Conservation (phyloP, 2,113 vertebrate genomes). For the Corydoras maculifer region DNA sequence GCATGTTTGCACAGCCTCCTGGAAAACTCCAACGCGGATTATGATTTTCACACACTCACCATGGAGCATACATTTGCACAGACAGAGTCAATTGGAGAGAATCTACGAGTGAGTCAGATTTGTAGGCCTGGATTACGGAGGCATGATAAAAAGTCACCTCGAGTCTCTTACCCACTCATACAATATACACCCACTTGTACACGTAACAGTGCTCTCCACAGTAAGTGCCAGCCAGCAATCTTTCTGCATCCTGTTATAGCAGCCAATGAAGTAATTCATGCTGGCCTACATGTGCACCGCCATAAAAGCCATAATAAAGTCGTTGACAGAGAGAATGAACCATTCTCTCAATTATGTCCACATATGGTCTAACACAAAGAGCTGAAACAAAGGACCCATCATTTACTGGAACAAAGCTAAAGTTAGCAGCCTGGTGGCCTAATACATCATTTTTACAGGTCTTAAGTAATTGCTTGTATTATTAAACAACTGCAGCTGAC, state of each 20-base stretch:
- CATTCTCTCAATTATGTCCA: constrained; percentile 36
- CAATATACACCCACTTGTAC: not conserved
- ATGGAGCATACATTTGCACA: constrained; percentile 10
- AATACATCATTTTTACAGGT: constrained; percentile 24
- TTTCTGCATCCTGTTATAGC: constrained; percentile 29
- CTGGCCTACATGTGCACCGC: not conserved
- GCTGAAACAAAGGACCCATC: constrained; percentile 12
- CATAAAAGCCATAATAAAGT: constrained; percentile 27
- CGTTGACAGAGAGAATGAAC: constrained; percentile 32
- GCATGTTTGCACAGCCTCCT: constrained; percentile 29
- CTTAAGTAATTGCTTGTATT: constrained; percentile 14
- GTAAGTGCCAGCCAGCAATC: constrained; percentile 24
- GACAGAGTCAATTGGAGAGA: constrained; percentile 14
- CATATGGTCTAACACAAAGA: constrained; percentile 31
- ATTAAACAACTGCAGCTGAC: constrained; percentile 6
- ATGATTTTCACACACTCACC: constrained; percentile 22
- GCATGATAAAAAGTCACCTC: constrained; percentile 25
- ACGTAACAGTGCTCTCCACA: constrained; percentile 19
- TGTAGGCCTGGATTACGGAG: constrained; percentile 23
- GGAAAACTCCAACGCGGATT: constrained; percentile 29
- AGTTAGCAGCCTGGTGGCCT: not conserved
- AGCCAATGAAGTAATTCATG: constrained; percentile 19
- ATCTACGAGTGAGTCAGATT: constrained; percentile 28
- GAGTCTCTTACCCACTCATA: constrained; percentile 9
- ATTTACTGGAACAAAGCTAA: constrained; percentile 7